A percentile compares a stretch with the other conserved stretches of the same genome.
Conservation (phyloP, 2,797 vertebrate genomes). For the Limosa lapponica region DNA sequence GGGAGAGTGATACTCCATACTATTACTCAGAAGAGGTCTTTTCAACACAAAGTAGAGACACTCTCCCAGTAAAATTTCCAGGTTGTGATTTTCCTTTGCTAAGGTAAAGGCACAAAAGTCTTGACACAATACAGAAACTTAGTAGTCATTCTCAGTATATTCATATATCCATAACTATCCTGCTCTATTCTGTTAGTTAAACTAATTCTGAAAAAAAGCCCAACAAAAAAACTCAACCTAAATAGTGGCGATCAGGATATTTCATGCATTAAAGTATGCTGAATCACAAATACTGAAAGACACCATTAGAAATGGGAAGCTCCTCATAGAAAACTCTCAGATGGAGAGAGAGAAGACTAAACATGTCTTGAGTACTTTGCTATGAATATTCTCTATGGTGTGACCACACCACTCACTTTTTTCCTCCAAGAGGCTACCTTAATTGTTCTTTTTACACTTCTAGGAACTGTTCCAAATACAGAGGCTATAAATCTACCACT, state of each 20-base stretch:
- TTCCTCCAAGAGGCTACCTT: neutral
- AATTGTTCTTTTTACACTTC: neutral
- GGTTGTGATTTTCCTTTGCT: neutral
- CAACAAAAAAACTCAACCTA: neutral
- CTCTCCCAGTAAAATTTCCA: neutral
- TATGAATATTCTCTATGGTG: neutral
- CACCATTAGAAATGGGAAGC: neutral
- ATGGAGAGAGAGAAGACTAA: neutral
- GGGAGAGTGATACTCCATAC: neutral
- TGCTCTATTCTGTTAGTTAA: neutral
- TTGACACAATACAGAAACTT: neutral
- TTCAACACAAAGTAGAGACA: neutral
- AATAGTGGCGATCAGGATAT: neutral
- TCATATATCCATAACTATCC: neutral
- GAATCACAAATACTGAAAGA: neutral
- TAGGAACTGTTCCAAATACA: conserved; percentile 2
- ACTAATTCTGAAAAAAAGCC: neutral
- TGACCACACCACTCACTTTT: neutral
- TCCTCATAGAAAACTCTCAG: neutral
- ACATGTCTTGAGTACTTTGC: neutral
- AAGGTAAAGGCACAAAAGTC: neutral
- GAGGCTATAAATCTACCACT: neutral
- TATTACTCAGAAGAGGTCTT: neutral
- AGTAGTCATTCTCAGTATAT: neutral
- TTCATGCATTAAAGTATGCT: neutral